Evolutionary conservation across 2,888 invertebrate species (phyloP).

Genomic region (Deilephila porcellus): DNA sequence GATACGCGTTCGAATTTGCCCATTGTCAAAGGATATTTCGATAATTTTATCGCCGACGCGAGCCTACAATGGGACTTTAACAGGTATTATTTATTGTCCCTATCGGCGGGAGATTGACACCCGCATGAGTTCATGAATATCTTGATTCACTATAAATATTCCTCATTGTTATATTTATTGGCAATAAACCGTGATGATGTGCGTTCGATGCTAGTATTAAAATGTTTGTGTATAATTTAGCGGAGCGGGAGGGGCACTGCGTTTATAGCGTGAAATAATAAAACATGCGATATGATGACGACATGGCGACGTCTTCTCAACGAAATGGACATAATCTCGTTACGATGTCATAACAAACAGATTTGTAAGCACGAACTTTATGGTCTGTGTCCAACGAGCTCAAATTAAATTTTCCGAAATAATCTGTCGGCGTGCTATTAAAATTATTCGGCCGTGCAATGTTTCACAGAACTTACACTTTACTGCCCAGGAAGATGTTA

Average conservation of each 20-base stretch:
- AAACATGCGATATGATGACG: conserved; percentile 76
- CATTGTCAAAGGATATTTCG: conserved; percentile 28
- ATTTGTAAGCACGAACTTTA: conserved; percentile 85
- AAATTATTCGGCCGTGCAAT: conserved; percentile 79
- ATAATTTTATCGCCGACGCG: conserved; percentile 40
- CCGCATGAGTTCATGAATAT: conserved; percentile 66
- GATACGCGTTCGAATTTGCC: not conserved
- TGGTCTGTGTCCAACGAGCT: conserved; percentile 83
- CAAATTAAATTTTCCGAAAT: conserved; percentile 85
- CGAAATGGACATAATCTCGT: conserved; percentile 83
- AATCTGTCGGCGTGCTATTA: conserved; percentile 81
- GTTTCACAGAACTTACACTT: conserved; percentile 62
- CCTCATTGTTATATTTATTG: conserved; percentile 69
- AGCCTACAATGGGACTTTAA: conserved; percentile 44
- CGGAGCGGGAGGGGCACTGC: conserved; percentile 53
- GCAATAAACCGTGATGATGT: conserved; percentile 66
- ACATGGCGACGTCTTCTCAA: conserved; percentile 77
- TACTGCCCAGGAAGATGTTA: conserved; percentile 57
- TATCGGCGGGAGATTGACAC: conserved; percentile 57
- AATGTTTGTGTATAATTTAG: conserved; percentile 72
- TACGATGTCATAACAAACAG: conserved; percentile 85
- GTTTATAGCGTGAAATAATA: conserved; percentile 79
- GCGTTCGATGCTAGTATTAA: conserved; percentile 67
- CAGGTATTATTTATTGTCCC: conserved; percentile 47
- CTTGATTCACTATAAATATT: conserved; percentile 63